Evolutionary conservation across 2,888 invertebrate genomes (phyloP), one percentile per base, ranked within the genome.

Genomic region (Harpagoxenus sublaevis): DNA sequence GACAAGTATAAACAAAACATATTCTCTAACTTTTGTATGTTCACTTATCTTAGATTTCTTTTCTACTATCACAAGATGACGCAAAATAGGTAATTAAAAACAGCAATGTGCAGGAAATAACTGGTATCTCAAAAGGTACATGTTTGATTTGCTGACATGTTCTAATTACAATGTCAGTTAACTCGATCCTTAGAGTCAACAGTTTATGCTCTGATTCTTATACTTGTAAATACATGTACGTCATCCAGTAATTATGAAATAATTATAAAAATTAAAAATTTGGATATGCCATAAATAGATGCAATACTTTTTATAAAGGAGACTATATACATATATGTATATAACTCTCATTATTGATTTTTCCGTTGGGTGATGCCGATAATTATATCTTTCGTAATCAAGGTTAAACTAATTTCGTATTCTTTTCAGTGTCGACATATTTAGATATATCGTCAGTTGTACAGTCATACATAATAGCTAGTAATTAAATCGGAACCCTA

Each of bases 171-270:
- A 83, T 78, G 75, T 73, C 39, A 74, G 60, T 70, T 48, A 45
- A 78, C 79, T 77, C 35, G 62, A 53, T 66, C 62, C 39, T 65
- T 66, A 79, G 57, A 84, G 81, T 81, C 60, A 75, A 74, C 73
- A 31, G 51, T 82, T 84, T 70, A 78, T 75, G 78, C 82, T 87
- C 82, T 84, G 81, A 84, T 87, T 81, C 75, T 48, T 62, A n/a
- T 35, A 51, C 51, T 60, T 31, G 74, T 48, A 57, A 18, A 31
- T 68, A 45, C 51, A 28, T 15, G 42, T 63, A n/a, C 12, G 42
- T 23, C 6, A 23, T 3, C 5, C 8, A 23, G 10, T 51, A 1
- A 35, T n/a, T 35, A 35, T 39, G 39, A 4, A 9, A 39, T 39
- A 35, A 70, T 31, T 55, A 39, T 23, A 71, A 71, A 55, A 71